Conservation (phyloP, 2,888 invertebrate species). For the Operophtera brumata region DNA sequence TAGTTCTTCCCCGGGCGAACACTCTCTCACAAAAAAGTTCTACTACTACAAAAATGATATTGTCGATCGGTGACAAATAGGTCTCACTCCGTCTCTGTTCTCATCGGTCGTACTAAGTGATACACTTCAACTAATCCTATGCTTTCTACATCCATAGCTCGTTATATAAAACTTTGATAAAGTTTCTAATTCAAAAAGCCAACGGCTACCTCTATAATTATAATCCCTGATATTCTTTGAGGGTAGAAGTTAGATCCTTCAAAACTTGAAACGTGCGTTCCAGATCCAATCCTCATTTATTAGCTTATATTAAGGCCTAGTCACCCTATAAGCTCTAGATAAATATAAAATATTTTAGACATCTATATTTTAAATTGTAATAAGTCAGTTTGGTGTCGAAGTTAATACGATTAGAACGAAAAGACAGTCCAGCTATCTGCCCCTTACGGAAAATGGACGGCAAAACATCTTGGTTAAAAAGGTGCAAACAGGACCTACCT, state of each 20-base stretch:
- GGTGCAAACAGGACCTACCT: conserved; percentile 20
- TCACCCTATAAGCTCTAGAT: conserved; percentile 78
- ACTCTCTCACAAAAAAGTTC: too few species aligned
- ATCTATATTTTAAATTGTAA: conserved; percentile 55
- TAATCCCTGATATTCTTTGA: conserved; percentile 64
- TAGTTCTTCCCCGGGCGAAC: too few species aligned
- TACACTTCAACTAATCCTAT: conserved; percentile 47
- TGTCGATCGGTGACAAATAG: background rate
- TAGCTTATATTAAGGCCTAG: conserved; percentile 61
- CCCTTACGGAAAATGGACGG: conserved; percentile 70
- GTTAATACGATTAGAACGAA: conserved; percentile 54
- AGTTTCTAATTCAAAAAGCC: conserved; percentile 65
- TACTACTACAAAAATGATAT: too few species aligned
- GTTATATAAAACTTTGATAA: conserved; percentile 70
- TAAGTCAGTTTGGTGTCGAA: conserved; percentile 69
- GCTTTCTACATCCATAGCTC: conserved; percentile 57
- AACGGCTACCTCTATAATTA: conserved; percentile 55
- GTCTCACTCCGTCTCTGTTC: conserved; percentile 4
- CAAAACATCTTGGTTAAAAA: conserved; percentile 69
- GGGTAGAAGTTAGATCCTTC: conserved; percentile 38
- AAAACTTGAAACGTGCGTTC: conserved; percentile 12
- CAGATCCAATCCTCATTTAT: conserved; percentile 7
- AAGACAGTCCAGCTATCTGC: conserved; percentile 64
- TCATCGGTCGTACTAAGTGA: conserved; percentile 17
- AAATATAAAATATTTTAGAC: conserved; percentile 74